phyloP scores from a whole-genome alignment of 1,140 invertebrate species.

The Propsilocerus akamusi region DNA sequence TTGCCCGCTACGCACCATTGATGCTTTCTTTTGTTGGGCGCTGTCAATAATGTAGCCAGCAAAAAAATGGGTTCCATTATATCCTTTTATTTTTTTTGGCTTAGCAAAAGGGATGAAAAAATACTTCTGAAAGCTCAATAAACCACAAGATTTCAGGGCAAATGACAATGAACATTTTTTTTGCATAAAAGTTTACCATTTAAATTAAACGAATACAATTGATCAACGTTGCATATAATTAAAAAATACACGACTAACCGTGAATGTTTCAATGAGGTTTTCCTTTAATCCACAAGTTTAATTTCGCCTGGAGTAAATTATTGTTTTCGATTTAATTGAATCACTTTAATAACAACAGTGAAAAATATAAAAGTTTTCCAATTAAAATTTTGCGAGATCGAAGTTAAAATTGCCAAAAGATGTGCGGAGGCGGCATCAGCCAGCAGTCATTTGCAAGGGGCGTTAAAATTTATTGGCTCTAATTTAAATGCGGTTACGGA shows the following conservation, averaged over 20 bases:
- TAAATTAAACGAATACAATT: background rate
- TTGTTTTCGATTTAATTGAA: slow-evolving; percentile 3
- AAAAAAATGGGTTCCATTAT: too few species aligned
- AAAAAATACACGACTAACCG: background rate
- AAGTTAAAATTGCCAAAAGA: too few species aligned
- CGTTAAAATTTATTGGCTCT: background rate
- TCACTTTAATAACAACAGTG: background rate
- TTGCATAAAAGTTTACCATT: too few species aligned
- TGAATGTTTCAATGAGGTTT: background rate
- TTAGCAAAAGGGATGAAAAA: too few species aligned
- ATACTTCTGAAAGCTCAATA: too few species aligned
- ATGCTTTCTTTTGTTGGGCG: too few species aligned
- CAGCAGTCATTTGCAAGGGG: too few species aligned
- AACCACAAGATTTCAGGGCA: too few species aligned
- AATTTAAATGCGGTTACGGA: background rate
- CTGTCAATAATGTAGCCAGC: too few species aligned
- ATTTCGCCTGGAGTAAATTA: background rate
- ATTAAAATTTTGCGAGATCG: background rate
- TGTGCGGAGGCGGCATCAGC: background rate
- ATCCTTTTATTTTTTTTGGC: too few species aligned
- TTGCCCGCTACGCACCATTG: background rate
- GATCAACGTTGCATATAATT: slow-evolving; percentile 3
- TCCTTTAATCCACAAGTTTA: background rate
- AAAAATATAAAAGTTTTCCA: slow-evolving; percentile 3
- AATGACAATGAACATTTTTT: too few species aligned